These are phyloP conservation scores for Rachycentron canadum DNA, from an alignment of 2,797 vertebrate genomes.

Conservation along the genomic window DNA sequence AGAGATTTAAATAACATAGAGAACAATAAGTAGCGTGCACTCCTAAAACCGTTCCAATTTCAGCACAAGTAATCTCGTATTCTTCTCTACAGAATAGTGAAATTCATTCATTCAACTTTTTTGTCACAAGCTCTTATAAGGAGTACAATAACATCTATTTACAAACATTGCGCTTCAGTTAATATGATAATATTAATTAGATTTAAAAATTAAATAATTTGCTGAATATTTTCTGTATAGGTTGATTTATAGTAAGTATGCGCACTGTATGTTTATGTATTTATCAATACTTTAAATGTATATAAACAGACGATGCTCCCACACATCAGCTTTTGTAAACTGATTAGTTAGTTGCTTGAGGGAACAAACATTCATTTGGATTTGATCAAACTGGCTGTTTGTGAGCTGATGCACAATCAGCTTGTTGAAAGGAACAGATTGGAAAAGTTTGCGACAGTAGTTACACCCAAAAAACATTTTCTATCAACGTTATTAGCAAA, in stretches of 20 bases:
- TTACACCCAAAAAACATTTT: neutral
- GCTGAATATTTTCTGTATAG: neutral
- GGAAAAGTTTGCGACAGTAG: neutral
- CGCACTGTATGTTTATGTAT: neutral
- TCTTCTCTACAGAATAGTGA: slow-evolving; percentile 61
- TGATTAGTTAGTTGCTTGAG: slow-evolving; percentile 34
- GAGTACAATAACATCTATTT: slow-evolving; percentile 50
- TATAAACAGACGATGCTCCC: neutral
- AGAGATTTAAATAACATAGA: slow-evolving; percentile 81
- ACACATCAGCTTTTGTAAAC: slow-evolving; percentile 32
- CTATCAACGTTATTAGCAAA: neutral
- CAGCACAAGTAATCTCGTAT: slow-evolving; percentile 61
- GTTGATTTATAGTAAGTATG: neutral
- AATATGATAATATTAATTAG: no score
- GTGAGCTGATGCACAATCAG: neutral
- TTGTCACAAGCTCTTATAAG: slow-evolving; percentile 46
- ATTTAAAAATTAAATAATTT: no score
- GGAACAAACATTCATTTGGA: slow-evolving; percentile 17
- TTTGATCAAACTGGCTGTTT: slow-evolving; percentile 14
- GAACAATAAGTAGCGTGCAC: slow-evolving; percentile 72
- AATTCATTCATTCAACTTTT: slow-evolving; percentile 54
- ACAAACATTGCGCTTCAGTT: slow-evolving; percentile 28
- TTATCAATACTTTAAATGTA: neutral
- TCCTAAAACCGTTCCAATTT: slow-evolving; percentile 67
- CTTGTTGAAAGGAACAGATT: neutral